phyloP scores from a whole-genome alignment of 2,797 vertebrate genomes.

The Chelon auratus region DNA sequence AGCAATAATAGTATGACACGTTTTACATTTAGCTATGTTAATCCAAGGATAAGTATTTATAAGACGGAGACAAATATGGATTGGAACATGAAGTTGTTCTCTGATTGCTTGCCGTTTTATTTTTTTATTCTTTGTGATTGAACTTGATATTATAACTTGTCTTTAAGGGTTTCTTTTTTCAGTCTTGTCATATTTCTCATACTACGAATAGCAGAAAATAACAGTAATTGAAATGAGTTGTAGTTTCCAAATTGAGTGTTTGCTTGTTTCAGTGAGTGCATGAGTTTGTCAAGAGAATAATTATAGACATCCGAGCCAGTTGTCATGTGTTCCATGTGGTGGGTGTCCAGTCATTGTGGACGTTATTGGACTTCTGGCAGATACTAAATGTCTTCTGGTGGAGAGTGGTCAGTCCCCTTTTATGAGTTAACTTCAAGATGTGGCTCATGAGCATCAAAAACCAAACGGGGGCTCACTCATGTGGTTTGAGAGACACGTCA shows the following conservation, averaged over 20 bases:
- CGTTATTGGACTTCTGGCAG: slow-evolving; percentile 44
- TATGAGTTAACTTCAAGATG: slow-evolving; percentile 36
- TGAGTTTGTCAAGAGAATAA: slow-evolving; percentile 32
- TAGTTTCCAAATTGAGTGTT: slow-evolving; percentile 17
- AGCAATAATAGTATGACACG: slow-evolving; percentile 68
- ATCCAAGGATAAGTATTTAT: slow-evolving; percentile 70
- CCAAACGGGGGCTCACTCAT: slow-evolving; percentile 16
- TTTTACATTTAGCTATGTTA: slow-evolving; percentile 73
- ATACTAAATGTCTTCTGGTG: slow-evolving; percentile 55
- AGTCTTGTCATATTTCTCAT: slow-evolving; percentile 23
- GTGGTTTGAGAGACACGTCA: slow-evolving; percentile 31
- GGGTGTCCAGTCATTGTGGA: slow-evolving; percentile 32
- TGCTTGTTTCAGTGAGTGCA: slow-evolving; percentile 20
- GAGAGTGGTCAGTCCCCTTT: slow-evolving; percentile 29
- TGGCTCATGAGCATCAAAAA: slow-evolving; percentile 19
- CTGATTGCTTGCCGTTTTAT: slow-evolving; percentile 15
- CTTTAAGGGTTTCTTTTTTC: slow-evolving; percentile 19
- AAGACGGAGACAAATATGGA: slow-evolving; percentile 64
- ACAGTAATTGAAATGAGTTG: slow-evolving; percentile 13
- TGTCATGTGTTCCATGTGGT: slow-evolving; percentile 61
- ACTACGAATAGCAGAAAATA: slow-evolving; percentile 24
- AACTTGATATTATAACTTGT: slow-evolving; percentile 14
- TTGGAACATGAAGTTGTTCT: slow-evolving; percentile 49
- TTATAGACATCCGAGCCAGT: slow-evolving; percentile 40
- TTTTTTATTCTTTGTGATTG: slow-evolving; percentile 10